Evolutionary conservation across 2,888 invertebrate species (phyloP), one percentile per base, ranked within the genome.

Genomic region (Cataglyphis rosenhaueri): DNA sequence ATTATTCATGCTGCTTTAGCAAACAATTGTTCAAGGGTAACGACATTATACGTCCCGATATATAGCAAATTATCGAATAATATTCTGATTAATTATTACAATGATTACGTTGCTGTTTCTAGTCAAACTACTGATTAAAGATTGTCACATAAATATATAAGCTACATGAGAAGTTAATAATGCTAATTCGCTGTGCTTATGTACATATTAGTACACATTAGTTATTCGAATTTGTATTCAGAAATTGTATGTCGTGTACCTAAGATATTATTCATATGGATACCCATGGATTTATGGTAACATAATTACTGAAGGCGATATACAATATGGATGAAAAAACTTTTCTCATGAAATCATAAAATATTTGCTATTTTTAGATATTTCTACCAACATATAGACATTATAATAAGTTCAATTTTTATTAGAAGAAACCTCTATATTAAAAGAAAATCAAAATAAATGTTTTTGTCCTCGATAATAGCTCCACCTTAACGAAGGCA

Each of bases 11-110:
- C 18, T 35, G 78, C 44, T 79, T 79, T 61, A 71, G 44, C 35
- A 61, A 48, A 70, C 32, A 71, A 48, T 71, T 79, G 78, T 79
- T 79, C 59, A 71, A 48, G 44, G 52, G 59, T 32, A 68, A 35
- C 78, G 70, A 78, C 78, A 70, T 78, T 78, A 78, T 78, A 15
- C 21, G 18, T 18, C 5, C 25, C 71, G 71, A 70, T 35, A 70
- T 70, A 59, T 59, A 64, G 64, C 73, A 68, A 79, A 82, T 82
- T 48, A 55, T 44, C n/a, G 25, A 55, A 25, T 52, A 61, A 32
- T 81, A 71, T 85, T 66, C 81, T 61, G 59, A 82, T 87, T 84
- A 84, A 87, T 62, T 79, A 73, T 81, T 75, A 71, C 66, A 85
- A 59, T 59, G 44, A 59, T 12, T 59, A 44, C 12, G 61, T 79